phyloP scores from a whole-genome alignment of 2,113 vertebrate species.

The Tautogolabrus adspersus region DNA sequence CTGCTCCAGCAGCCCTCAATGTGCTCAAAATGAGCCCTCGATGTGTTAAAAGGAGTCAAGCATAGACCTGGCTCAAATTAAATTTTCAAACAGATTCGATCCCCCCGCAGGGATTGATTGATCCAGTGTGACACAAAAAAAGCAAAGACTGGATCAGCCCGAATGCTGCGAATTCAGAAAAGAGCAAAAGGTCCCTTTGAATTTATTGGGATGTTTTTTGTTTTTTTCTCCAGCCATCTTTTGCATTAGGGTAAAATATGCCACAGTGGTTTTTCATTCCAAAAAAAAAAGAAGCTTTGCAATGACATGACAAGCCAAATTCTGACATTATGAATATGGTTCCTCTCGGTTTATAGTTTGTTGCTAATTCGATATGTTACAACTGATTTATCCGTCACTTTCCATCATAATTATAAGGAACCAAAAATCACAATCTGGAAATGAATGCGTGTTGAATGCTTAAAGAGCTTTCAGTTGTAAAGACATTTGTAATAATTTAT shows the following conservation, averaged over 20 bases:
- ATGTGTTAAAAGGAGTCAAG: slow-evolving; percentile 69
- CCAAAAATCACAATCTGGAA: too few relatives aligned
- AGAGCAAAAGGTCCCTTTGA: slow-evolving; percentile 3
- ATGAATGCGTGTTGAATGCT: too few relatives aligned
- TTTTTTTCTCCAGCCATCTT: not conserved
- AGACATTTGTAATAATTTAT: too few relatives aligned
- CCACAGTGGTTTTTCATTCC: not conserved
- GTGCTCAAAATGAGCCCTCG: slow-evolving; percentile 56
- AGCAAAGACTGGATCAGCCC: slow-evolving; percentile 6
- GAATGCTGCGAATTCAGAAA: slow-evolving; percentile 8
- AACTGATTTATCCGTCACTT: not conserved
- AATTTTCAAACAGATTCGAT: slow-evolving; percentile 53
- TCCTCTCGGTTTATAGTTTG: not conserved
- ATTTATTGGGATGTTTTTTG: not conserved
- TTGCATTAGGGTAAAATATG: slow-evolving; percentile 10
- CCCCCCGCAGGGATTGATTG: slow-evolving; percentile 34
- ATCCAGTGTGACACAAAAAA: slow-evolving; percentile 35
- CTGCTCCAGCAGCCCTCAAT: slow-evolving; percentile 68
- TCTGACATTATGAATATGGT: not conserved
- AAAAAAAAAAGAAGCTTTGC: not conserved
- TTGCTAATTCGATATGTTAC: not conserved
- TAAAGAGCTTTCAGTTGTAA: too few relatives aligned
- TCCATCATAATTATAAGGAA: not conserved
- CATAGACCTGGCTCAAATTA: slow-evolving; percentile 42
- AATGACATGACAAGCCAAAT: not conserved